Percentiles rank a stretch among this genome's conserved stretches.
Conservation (phyloP, 1,140 invertebrate genomes). For the Ridgeia piscesae region DNA sequence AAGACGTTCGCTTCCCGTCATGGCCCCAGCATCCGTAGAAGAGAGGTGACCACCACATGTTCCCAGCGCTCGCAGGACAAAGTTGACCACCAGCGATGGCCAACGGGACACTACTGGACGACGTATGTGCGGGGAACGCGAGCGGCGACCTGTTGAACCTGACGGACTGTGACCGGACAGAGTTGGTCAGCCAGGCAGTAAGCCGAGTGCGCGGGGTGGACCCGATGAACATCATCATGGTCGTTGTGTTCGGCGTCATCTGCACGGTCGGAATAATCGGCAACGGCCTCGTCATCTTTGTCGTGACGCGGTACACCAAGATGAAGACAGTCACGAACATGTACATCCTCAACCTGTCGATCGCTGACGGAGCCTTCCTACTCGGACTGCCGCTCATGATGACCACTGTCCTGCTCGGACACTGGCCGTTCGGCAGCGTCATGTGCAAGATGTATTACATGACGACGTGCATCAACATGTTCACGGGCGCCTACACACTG, state of each 20-base stretch:
- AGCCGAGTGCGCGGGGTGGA: background rate
- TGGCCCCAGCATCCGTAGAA: no score
- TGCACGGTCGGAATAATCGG: slow-evolving; percentile 86
- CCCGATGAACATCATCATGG: slow-evolving; percentile 21
- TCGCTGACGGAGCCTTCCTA: slow-evolving; percentile 94
- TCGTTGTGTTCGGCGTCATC: slow-evolving; percentile 65
- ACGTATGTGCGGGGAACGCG: background rate
- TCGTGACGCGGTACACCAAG: slow-evolving; percentile 73
- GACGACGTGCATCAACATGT: slow-evolving; percentile 91
- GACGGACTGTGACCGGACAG: slow-evolving; percentile 1
- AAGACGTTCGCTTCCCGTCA: no score
- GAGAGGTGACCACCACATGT: no score
- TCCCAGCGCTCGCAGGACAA: background rate
- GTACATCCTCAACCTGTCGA: slow-evolving; percentile 92
- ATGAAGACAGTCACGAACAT: slow-evolving; percentile 98
- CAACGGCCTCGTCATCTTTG: slow-evolving; percentile 93
- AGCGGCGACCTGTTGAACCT: background rate
- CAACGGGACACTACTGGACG: background rate
- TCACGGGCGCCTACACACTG: slow-evolving; percentile 89
- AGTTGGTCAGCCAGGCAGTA: background rate
- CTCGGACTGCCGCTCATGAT: slow-evolving; percentile 91
- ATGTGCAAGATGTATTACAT: slow-evolving; percentile 87
- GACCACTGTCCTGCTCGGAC: slow-evolving; percentile 78
- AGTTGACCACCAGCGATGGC: background rate
- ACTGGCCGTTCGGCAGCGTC: slow-evolving; percentile 86